Base-by-base conservation (phyloP, 2,888 invertebrate genomes). In the Lucinisca nassula region DNA sequence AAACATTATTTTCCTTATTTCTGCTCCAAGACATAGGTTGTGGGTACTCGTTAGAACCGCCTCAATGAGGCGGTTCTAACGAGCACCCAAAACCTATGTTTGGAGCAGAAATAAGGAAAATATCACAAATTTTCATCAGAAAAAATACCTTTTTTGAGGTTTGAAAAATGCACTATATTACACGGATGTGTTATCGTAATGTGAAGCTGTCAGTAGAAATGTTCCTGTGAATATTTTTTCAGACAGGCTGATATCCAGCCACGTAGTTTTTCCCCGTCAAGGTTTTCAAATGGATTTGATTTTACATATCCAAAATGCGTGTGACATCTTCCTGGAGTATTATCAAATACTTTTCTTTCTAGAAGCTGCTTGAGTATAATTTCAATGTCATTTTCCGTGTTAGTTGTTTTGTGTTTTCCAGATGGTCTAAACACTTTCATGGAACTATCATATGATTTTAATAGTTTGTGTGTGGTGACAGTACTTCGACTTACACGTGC, bases 401-500 rank as follows among this genome's bases (percentile, higher is more conserved):
- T 70, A 32, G 82, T 45, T 0, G 55, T 38, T 70, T 75, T 80
- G 61, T 87, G 87, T 49, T 77, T 58, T 24, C 74, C 77, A 67
- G 70, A 40, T 24, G 79, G 79, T 35, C 49, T 45, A n/a, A 79
- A 79, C 17, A 79, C 72, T 49, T 70, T 70, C 32, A 79, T 38
- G 3, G 45, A 27, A 40, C 21, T 10, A 32, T 80, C 80, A 73
- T 51, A 73, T n/a, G 49, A 1, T 73, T 70, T 55, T 27, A 73
- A 10, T 4, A 73, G 6, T 21, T 37, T n/a, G 12, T 73, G 24
- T n/a, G 73, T 73, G 1, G 38, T 37, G 17, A 80, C 30, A 14
- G 35, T 75, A 75, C 67, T 49, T 61, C 79, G 35, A 55, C 89
- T 89, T 0, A 86, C 86, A 12, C 86, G 27, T 24, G 81, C 70